Base-by-base conservation (phyloP, 2,888 invertebrate species). In the Meganola albula region DNA sequence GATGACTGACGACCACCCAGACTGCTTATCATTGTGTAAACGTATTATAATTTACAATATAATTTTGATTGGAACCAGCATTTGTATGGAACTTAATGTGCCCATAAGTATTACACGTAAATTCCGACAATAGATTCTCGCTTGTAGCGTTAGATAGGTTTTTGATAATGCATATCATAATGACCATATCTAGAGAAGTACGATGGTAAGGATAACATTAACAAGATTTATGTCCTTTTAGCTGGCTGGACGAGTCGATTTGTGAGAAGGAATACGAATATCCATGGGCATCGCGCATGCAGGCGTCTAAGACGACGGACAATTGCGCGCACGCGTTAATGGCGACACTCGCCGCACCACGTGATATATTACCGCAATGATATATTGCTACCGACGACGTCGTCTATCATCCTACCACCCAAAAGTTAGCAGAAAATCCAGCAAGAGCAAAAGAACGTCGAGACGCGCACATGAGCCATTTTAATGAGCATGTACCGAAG, bases 341-440 rank as follows among this genome's bases (percentile, higher is more conserved):
- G 83, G 83, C 79, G 83, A 84, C 84, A 83, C 79, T 84, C 84
- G 71, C 53, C 84, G 79, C 75, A 82, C 75, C 54, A 61, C 58
- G 71, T 75, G 72, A 83, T 82, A 83, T 84, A 84, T 80, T 79
- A 74, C 80, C 58, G 63, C 74, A 78, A 79, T 85, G 84, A 85
- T 85, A 83, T 84, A 85, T 75, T 72, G 63, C 72, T 79, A 73
- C 65, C 68, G 74, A 66, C 68, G 74, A 66, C 72, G 65, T 79
- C 84, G 78, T 84, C 59, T 79, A 83, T 84, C 83, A 83, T 80
- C 62, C 82, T 78, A 84, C 84, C 83, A 83, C 84, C 84, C 84
- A 78, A 84, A 84, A 83, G 80, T 84, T 79, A 83, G 80, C 68
- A 71, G 83, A 77, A 83, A 76, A 83, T 63, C 69, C 61, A 59